A percentile compares a stretch with the other conserved stretches of the same genome.
Conservation (phyloP, 2,797 vertebrate genomes). For the Poeciliopsis paucimaculata region DNA sequence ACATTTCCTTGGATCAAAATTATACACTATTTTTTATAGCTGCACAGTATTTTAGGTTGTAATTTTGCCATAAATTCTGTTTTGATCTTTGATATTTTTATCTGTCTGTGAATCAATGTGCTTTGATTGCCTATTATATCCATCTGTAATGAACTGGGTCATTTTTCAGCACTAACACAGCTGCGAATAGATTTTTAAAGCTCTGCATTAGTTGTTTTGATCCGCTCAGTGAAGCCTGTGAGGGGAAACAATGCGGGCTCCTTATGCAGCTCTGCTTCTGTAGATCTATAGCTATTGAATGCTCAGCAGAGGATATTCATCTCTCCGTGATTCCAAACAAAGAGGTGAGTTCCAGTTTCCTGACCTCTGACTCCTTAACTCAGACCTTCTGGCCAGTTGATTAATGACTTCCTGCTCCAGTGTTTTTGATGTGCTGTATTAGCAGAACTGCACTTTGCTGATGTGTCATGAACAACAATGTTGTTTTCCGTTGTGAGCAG, state of each 20-base stretch:
- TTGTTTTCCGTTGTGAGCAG: neutral
- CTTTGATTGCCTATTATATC: no score
- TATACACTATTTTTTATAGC: no score
- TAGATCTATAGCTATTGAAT: slow-evolving; percentile 29
- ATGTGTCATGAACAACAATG: neutral
- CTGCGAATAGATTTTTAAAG: slow-evolving; percentile 23
- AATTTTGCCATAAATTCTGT: no score
- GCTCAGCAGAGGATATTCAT: slow-evolving; percentile 39
- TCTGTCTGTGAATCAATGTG: no score
- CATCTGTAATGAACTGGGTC: neutral
- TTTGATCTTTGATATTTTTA: no score
- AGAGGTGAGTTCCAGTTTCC: slow-evolving; percentile 38
- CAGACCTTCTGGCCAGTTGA: slow-evolving; percentile 25
- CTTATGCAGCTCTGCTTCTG: slow-evolving; percentile 6
- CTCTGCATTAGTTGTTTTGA: neutral
- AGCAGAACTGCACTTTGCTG: neutral
- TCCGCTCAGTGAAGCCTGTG: slow-evolving; percentile 7
- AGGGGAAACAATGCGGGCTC: slow-evolving; percentile 23
- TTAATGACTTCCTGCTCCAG: slow-evolving; percentile 53
- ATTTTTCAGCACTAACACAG: slow-evolving; percentile 2
- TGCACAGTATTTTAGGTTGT: no score
- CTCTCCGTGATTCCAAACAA: slow-evolving; percentile 49
- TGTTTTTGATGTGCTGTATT: slow-evolving; percentile 21
- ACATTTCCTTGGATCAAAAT: no score
- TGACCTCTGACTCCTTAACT: slow-evolving; percentile 54